A percentile compares a stretch with the other conserved stretches of the same genome.
Conservation (phyloP, 2,113 vertebrate species). For the Pao palembangensis region DNA sequence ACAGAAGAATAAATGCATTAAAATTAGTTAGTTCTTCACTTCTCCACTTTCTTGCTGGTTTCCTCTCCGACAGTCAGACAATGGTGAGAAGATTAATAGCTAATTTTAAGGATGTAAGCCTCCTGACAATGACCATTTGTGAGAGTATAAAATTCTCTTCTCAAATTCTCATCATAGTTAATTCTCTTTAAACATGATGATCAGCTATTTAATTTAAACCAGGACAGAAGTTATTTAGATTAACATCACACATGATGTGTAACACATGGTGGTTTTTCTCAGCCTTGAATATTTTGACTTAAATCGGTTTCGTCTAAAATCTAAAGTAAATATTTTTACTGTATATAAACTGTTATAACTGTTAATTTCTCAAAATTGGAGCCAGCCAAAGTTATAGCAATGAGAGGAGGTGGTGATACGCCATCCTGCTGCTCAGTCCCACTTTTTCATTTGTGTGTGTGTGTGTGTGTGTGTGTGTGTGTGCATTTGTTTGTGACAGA, state of each 20-base stretch:
- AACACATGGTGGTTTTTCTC: too few relatives aligned
- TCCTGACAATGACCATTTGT: conserved; percentile 14
- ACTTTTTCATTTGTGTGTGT: not conserved
- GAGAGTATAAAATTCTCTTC: conserved; percentile 2
- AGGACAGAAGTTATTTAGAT: not conserved
- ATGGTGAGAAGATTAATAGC: conserved; percentile 31
- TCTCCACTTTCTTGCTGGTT: conserved; percentile 22
- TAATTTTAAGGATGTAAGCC: conserved; percentile 19
- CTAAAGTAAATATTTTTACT: not conserved
- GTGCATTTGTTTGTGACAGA: conserved; percentile 21
- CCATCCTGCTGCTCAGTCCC: conserved; percentile 19
- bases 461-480: not conserved
- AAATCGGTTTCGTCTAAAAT: too few relatives aligned
- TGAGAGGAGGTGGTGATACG: conserved; percentile 18
- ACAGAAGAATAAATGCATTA: conserved; percentile 57
- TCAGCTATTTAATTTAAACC: not conserved
- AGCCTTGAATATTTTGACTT: too few relatives aligned
- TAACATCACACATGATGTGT: too few relatives aligned
- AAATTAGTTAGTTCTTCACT: conserved; percentile 33
- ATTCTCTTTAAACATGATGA: not conserved
- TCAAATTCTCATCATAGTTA: not conserved
- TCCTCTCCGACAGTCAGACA: conserved; percentile 25
- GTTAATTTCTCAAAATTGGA: too few relatives aligned
- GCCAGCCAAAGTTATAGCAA: conserved; percentile 1
- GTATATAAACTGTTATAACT: too few relatives aligned